These are phyloP conservation scores for Coregonus ussuriensis DNA, from an alignment of 2,797 vertebrate genomes.

Conservation along the genomic window DNA sequence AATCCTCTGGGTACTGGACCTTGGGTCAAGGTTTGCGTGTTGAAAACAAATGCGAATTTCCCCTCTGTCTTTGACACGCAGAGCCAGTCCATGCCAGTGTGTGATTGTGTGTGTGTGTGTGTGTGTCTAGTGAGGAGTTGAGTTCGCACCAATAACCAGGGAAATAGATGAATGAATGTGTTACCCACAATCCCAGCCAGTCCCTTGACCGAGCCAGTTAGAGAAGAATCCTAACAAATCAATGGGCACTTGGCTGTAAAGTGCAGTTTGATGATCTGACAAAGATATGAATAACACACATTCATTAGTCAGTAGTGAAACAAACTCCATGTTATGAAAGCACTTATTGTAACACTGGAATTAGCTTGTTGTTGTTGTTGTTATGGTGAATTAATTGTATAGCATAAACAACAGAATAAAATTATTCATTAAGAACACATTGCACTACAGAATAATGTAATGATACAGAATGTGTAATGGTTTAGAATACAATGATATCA, in stretches of 20 bases:
- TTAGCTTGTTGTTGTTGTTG: neutral
- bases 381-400: neutral
- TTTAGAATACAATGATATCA: neutral
- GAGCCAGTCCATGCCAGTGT: neutral
- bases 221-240: constrained; percentile 21
- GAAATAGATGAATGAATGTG: constrained; percentile 16
- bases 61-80: neutral
- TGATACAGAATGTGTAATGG: no score
- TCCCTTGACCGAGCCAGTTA: constrained; percentile 10
- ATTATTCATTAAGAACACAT: neutral
- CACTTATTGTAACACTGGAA: no score
- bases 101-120: neutral
- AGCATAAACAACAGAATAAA: neutral
- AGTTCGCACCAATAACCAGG: constrained; percentile 12
- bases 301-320: neutral
- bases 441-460: neutral
- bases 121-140: neutral
- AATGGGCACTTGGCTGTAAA: constrained; percentile 20
- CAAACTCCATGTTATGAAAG: neutral
- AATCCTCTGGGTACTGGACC: neutral
- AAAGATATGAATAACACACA: neutral
- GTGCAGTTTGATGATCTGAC: neutral
- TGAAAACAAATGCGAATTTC: neutral
- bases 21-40: neutral
- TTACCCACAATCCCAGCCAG: constrained; percentile 13